Conservation (phyloP, 2,113 vertebrate species). For the Diphyllodes magnificus region DNA sequence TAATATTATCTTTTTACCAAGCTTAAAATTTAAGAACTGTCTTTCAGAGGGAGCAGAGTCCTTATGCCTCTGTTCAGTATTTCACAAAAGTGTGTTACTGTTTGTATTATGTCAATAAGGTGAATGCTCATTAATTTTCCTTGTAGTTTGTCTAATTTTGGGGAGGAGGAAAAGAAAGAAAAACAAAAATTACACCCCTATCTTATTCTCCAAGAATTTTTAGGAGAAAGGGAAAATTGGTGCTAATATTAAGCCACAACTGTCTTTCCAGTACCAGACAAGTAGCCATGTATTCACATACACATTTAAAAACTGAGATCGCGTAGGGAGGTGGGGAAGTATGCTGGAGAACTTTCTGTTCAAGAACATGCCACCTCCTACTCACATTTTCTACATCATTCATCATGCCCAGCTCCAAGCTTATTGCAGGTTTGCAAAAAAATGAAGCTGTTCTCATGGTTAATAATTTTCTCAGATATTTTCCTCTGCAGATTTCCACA, state of each 20-base stretch:
- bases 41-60: neutral
- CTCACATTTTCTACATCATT: constrained; percentile 35
- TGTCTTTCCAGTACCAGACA: neutral
- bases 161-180: accelerated
- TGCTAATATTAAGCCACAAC: constrained; percentile 10
- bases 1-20: neutral
- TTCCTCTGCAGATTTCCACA: neutral
- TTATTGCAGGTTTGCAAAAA: neutral
- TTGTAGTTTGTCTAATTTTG: neutral
- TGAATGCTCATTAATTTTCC: neutral
- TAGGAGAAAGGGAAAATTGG: neutral
- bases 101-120: neutral
- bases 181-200: neutral
- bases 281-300: neutral
- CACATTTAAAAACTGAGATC: constrained; percentile 5
- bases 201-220: neutral
- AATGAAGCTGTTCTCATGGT: neutral
- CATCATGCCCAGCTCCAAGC: neutral
- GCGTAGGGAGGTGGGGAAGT: constrained; percentile 32
- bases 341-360: constrained; percentile 51
- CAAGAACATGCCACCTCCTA: constrained; percentile 53
- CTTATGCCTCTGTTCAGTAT: neutral
- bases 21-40: neutral
- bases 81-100: neutral
- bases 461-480: constrained; percentile 26